A percentile compares a stretch with the other conserved stretches of the same genome.
These are phyloP conservation scores for Eudemis profundana DNA, from an alignment of 2,888 invertebrate genomes.

Conservation along the genomic window DNA sequence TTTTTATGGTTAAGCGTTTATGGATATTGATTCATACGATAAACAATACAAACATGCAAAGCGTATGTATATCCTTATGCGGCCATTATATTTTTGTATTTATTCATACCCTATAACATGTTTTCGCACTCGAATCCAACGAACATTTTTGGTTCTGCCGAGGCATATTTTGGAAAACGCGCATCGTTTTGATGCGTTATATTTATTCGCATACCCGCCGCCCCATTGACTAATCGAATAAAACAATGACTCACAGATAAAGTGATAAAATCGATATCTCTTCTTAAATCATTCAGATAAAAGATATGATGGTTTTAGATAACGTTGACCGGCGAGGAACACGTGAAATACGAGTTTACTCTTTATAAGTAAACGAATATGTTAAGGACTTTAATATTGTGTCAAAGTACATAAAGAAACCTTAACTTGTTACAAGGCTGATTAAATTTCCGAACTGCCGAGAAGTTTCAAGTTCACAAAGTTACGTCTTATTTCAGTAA, in stretches of 20 bases:
- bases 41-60: background rate
- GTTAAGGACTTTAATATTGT: no score
- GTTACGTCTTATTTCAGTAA: conserved; percentile 20
- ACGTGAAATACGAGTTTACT: background rate
- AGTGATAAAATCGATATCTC: background rate
- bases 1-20: conserved; percentile 22
- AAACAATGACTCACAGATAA: background rate
- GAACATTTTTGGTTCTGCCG: no score
- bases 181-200: no score
- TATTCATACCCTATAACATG: no score
- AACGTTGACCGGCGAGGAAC: background rate
- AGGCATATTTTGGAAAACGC: no score
- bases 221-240: background rate
- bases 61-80: conserved; percentile 9
- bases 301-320: background rate
- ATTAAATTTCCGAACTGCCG: conserved; percentile 19
- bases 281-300: background rate
- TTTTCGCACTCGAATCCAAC: no score
- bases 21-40: conserved; percentile 26
- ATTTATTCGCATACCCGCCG: no score
- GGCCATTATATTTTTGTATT: no score
- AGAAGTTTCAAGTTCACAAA: conserved; percentile 4
- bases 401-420: background rate
- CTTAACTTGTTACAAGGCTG: conserved; percentile 19
- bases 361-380: background rate